These are phyloP conservation scores for Xiphydria camelus DNA, from an alignment of 2,888 invertebrate species.

Conservation along the genomic window DNA sequence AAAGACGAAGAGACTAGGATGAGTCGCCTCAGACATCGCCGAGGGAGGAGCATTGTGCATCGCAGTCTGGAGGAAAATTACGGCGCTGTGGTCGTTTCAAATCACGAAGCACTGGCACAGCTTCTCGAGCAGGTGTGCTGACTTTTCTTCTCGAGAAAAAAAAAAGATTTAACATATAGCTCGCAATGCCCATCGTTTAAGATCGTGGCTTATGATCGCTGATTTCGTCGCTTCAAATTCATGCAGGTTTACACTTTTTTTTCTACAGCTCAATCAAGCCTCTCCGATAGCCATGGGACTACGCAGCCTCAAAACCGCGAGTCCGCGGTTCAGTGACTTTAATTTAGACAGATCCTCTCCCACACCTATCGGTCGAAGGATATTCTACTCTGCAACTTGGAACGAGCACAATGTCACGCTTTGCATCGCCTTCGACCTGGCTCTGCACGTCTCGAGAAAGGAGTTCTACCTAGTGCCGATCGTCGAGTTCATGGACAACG, in stretches of 20 bases:
- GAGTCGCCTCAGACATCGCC: constrained; percentile 71
- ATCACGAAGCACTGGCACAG: constrained; percentile 87
- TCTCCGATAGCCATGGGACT: constrained; percentile 70
- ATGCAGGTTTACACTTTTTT: no score
- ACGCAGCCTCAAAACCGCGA: constrained; percentile 73
- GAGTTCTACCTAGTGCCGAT: constrained; percentile 73
- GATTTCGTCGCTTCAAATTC: no score
- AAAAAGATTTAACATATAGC: no score
- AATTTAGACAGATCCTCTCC: constrained; percentile 59
- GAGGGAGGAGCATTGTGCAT: constrained; percentile 82
- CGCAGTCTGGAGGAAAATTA: constrained; percentile 88
- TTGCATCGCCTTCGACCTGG: constrained; percentile 64
- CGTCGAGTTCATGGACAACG: constrained; percentile 79
- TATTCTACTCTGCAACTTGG: constrained; percentile 80
- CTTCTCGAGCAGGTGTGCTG: constrained; percentile 80
- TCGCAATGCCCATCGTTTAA: no score
- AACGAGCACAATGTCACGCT: constrained; percentile 60
- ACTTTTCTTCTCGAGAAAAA: no score
- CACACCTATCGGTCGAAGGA: constrained; percentile 69
- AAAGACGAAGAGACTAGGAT: constrained; percentile 54
- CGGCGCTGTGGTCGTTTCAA: constrained; percentile 85
- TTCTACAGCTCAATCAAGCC: constrained; percentile 69
- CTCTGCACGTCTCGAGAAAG: constrained; percentile 63
- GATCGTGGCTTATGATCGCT: no score
- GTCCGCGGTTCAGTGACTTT: constrained; percentile 76